These are phyloP conservation scores for Nematopogon swammerdamellus DNA, from an alignment of 2,888 invertebrate species.

Conservation along the genomic window DNA sequence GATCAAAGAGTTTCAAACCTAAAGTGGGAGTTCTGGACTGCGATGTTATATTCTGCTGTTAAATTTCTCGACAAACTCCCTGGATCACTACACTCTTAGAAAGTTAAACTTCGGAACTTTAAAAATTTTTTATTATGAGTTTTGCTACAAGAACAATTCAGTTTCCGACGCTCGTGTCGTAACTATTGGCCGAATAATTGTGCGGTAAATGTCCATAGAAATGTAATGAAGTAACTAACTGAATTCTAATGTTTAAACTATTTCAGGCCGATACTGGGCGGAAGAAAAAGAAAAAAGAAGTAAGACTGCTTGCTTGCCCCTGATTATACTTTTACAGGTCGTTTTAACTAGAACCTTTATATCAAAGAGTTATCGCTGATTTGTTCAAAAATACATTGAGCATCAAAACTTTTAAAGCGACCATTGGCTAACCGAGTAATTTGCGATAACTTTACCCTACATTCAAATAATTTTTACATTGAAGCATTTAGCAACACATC, in stretches of 20 bases:
- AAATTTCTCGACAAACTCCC: no score
- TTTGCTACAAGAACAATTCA: no score
- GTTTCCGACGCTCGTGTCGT: no score
- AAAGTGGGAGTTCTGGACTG: no score
- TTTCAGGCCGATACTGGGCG: constrained; percentile 91
- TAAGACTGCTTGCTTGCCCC: constrained; percentile 74
- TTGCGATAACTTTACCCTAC: not conserved
- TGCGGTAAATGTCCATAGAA: no score
- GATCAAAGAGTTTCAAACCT: no score
- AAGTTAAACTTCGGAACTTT: no score
- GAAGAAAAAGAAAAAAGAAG: constrained; percentile 98
- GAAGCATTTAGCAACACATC: constrained; percentile 43
- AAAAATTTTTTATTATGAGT: no score
- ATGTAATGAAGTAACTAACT: no score
- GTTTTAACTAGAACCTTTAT: constrained; percentile 44
- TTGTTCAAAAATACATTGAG: constrained; percentile 2
- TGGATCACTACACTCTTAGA: no score
- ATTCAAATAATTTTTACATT: constrained; percentile 17
- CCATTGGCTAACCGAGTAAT: not conserved
- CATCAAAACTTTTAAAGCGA: not conserved
- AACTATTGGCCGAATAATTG: no score
- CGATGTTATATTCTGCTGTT: no score
- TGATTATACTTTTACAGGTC: constrained; percentile 51
- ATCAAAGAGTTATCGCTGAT: constrained; percentile 48
- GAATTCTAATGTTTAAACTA: constrained; percentile 46